Evolutionary conservation across 2,797 vertebrate genomes (phyloP).

Genomic region (Hirundo rustica): DNA sequence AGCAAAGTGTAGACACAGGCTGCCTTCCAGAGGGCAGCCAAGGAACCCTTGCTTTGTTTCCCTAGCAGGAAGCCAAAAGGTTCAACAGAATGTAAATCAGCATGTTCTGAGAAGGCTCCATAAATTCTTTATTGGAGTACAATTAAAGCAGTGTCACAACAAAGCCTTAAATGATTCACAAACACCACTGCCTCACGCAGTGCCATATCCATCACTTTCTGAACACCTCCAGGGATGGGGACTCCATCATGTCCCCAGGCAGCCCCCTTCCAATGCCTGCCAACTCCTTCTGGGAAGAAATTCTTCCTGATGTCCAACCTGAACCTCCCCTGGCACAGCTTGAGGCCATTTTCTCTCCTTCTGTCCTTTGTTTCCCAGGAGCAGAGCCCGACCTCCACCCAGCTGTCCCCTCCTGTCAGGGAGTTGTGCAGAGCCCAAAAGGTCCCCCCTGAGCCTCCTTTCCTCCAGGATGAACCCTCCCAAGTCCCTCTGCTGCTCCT

Average conservation of each 20-base stretch:
- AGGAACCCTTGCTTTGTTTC: background rate
- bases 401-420: background rate
- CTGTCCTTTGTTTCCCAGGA: background rate
- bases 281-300: background rate
- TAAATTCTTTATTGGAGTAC: background rate
- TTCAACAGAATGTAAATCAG: background rate
- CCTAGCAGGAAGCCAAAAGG: background rate
- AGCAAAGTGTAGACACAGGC: background rate
- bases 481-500: background rate
- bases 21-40: background rate
- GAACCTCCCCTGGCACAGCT: background rate
- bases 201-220: background rate
- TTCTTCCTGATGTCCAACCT: background rate
- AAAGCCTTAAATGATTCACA: background rate
- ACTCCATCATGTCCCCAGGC: background rate
- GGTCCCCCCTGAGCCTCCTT: background rate
- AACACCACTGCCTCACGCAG: background rate
- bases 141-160: background rate
- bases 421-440: background rate
- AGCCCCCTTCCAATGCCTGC: background rate
- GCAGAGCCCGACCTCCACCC: fast-evolving
- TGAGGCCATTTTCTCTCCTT: background rate
- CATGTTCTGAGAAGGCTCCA: background rate
- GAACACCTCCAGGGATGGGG: background rate
- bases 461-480: background rate